A percentile compares a stretch with the other conserved stretches of the same genome.
Conservation (phyloP, 2,797 vertebrate genomes). For the Natrix natrix region DNA sequence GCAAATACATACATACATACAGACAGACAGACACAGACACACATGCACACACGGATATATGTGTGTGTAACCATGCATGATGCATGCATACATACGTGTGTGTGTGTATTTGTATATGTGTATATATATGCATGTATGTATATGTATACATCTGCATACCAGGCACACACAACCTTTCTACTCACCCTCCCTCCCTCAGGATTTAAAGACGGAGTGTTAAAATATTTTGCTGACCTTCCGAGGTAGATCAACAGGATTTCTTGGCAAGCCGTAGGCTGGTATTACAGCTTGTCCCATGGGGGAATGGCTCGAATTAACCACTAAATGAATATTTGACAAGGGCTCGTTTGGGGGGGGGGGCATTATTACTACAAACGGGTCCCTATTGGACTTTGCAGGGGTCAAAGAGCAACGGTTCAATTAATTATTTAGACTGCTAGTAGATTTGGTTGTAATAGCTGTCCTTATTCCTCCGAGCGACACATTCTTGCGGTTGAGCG, state of each 20-base stretch:
- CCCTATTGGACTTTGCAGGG: constrained; percentile 87
- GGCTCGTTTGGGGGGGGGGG: constrained; percentile 87
- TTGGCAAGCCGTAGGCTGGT: constrained; percentile 82
- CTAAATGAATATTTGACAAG: constrained; percentile 99
- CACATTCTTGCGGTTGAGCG: constrained; percentile 68
- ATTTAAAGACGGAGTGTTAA: constrained; percentile 77
- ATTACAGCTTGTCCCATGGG: constrained; percentile 86
- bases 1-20: too few relatives aligned
- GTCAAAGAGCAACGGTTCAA: constrained; percentile 90
- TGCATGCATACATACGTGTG: too few relatives aligned
- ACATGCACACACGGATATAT: too few relatives aligned
- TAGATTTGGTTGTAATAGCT: constrained; percentile 86
- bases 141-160: background rate
- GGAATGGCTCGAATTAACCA: constrained; percentile 89
- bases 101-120: too few relatives aligned
- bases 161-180: constrained; percentile 2
- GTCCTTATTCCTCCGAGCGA: constrained; percentile 71
- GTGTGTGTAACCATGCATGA: too few relatives aligned
- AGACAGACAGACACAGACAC: too few relatives aligned
- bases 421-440: constrained; percentile 95
- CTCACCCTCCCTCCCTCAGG: constrained; percentile 40
- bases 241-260: constrained; percentile 87
- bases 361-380: constrained; percentile 89
- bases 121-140: background rate
- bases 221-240: constrained; percentile 76